A percentile compares a stretch with the other conserved stretches of the same genome.
Evolutionary conservation across 64 coral and sea anemone species (phyloP).

Genomic region (Stylophora pistillata): DNA sequence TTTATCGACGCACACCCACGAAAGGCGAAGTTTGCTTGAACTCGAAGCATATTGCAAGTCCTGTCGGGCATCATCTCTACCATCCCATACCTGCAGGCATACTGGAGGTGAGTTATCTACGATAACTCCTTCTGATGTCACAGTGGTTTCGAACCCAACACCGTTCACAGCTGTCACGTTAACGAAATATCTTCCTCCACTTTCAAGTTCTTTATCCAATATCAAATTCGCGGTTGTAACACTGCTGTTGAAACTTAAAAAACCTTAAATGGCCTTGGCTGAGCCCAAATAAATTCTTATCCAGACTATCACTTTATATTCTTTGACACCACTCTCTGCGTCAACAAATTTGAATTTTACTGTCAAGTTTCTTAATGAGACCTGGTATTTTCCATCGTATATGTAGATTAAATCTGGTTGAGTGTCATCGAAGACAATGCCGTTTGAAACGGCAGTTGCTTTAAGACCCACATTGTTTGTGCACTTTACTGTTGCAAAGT

Average conservation of each 20-base stretch:
- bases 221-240: not conserved
- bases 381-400: slow-evolving; percentile 68
- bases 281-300: not conserved
- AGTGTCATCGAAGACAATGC: slow-evolving; percentile 69
- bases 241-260: slow-evolving; percentile 43
- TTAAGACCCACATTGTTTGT: slow-evolving; percentile 79
- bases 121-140: slow-evolving; percentile 69
- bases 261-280: slow-evolving; percentile 40
- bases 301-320: slow-evolving; percentile 45
- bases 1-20: slow-evolving; percentile 75
- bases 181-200: slow-evolving; percentile 64
- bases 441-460: slow-evolving; percentile 58
- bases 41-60: slow-evolving; percentile 59
- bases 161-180: slow-evolving; percentile 83
- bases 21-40: slow-evolving; percentile 52
- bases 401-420: slow-evolving; percentile 54
- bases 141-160: slow-evolving; percentile 32
- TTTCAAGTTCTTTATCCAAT: slow-evolving; percentile 26
- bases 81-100: slow-evolving; percentile 79
- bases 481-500: slow-evolving; percentile 87
- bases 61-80: not conserved
- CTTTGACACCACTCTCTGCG: slow-evolving; percentile 62
- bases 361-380: slow-evolving; percentile 32
- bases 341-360: slow-evolving; percentile 81
- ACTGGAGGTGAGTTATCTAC: slow-evolving; percentile 78